Evolutionary conservation across 2,888 invertebrate species (phyloP).

Genomic region (Pristionchus japonicus): DNA sequence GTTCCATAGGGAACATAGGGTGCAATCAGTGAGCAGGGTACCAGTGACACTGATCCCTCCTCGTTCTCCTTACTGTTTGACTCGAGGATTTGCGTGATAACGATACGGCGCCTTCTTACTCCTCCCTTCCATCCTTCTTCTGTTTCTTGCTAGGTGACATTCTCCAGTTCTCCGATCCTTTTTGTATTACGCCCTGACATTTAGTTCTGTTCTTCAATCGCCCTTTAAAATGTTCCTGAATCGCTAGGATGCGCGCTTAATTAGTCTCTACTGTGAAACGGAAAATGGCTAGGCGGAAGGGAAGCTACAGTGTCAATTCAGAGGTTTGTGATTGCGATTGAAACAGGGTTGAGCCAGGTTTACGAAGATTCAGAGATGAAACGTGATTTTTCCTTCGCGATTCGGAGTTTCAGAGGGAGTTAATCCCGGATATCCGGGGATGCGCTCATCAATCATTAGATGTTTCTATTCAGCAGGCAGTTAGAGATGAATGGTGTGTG

Average conservation of each 20-base stretch:
- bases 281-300: neutral
- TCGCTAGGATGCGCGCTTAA: neutral
- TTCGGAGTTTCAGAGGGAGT: no score
- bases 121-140: neutral
- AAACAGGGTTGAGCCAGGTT: neutral
- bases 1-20: neutral
- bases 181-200: no score
- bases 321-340: neutral
- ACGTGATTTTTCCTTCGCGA: neutral
- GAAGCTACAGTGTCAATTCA: constrained; percentile 1
- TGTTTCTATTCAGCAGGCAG: neutral
- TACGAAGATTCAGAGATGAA: neutral
- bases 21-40: neutral
- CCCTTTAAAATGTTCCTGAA: constrained; percentile 28
- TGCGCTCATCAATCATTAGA: neutral
- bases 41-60: neutral
- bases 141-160: neutral
- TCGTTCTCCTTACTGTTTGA: constrained; percentile 22
- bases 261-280: neutral
- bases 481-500: no score
- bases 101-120: neutral
- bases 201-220: neutral
- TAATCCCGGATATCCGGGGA: neutral
- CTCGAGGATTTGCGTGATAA: neutral
- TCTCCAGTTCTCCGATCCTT: neutral